Conservation (phyloP, 2,797 vertebrate species). For the Eleutherodactylus coqui region DNA sequence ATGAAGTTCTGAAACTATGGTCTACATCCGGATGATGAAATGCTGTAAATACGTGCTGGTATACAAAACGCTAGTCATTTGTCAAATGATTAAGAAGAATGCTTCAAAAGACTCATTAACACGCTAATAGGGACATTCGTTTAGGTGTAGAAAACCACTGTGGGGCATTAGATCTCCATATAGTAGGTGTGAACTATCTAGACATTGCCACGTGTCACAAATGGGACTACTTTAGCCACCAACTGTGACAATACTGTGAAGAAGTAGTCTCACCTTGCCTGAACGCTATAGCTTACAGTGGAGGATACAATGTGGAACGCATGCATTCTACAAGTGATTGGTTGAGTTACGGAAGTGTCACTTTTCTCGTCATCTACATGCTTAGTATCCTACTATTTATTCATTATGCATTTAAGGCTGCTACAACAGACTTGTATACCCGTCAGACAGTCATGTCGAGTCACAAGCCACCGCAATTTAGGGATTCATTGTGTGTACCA, state of each 20-base stretch:
- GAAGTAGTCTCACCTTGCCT: not conserved
- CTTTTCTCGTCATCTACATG: not conserved
- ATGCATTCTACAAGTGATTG: not conserved
- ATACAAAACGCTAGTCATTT: slow-evolving; percentile 18
- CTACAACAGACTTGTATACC: not conserved
- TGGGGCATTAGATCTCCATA: slow-evolving; percentile 17
- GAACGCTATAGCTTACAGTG: not conserved
- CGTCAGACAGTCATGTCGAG: not conserved
- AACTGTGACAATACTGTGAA: not conserved
- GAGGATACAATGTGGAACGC: not conserved
- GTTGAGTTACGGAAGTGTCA: not conserved
- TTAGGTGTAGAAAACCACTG: slow-evolving; percentile 46
- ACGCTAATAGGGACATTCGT: slow-evolving; percentile 37
- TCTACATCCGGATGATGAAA: not conserved
- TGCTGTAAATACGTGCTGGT: not conserved
- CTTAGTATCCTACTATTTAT: not conserved
- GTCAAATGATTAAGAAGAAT: slow-evolving; percentile 20
- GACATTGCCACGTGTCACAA: slow-evolving; percentile 18
- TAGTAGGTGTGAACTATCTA: slow-evolving; percentile 12
- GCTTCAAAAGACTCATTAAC: slow-evolving; percentile 32
- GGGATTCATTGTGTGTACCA: not conserved
- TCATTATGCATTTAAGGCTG: not conserved
- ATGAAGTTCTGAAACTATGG: slow-evolving; percentile 28
- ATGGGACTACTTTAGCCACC: not conserved
- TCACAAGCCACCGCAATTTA: not conserved